phyloP scores from a whole-genome alignment of 2,113 vertebrate species.

The Nothocercus nigrocapillus region DNA sequence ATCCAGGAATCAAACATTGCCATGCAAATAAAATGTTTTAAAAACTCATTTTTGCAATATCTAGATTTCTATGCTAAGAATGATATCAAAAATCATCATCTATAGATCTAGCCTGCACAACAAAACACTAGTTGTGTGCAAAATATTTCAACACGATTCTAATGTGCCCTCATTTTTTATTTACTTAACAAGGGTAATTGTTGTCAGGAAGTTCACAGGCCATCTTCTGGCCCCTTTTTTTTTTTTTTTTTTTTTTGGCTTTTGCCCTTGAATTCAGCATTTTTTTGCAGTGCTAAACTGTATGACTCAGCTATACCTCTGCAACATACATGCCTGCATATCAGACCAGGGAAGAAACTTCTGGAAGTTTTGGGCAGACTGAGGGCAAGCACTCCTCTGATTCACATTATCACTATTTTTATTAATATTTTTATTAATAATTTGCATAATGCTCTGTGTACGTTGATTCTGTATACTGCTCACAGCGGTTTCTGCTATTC shows the following conservation, averaged over 20 bases:
- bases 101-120: not conserved
- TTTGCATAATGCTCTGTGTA: not conserved
- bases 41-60: not conserved
- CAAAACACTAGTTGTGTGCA: not conserved
- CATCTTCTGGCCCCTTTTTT: not conserved
- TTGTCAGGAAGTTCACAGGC: slow-evolving; percentile 7
- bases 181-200: not conserved
- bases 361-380: not conserved
- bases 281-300: not conserved
- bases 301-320: not conserved
- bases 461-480: not conserved
- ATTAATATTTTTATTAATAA: not conserved
- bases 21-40: not conserved
- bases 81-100: not conserved
- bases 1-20: not conserved
- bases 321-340: not conserved
- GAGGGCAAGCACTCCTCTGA: not conserved
- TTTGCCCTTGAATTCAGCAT: not conserved
- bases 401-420: not conserved
- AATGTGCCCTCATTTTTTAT: not conserved
- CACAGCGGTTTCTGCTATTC: not conserved
- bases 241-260: not conserved
- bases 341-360: not conserved
- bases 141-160: not conserved
- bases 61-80: not conserved